Evolutionary conservation across 2,888 invertebrate genomes (phyloP).

Genomic region (Lacanobia oleracea): DNA sequence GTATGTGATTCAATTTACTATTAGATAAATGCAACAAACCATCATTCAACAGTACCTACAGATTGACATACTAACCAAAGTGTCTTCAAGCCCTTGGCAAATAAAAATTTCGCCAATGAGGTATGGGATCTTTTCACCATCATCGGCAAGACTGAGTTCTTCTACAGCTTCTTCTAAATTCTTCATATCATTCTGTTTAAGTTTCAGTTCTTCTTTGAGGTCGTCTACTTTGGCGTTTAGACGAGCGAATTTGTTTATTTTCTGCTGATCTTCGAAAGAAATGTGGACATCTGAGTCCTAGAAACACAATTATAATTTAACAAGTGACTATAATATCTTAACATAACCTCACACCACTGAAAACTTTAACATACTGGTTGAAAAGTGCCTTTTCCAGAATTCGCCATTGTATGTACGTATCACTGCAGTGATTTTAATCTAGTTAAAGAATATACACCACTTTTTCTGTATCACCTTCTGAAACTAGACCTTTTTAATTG

Average conservation of each 20-base stretch:
- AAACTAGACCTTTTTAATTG: neutral
- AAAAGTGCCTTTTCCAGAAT: conserved; percentile 92
- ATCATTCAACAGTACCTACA: neutral
- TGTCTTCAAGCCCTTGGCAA: conserved; percentile 94
- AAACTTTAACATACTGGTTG: conserved; percentile 91
- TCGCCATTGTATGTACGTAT: conserved; percentile 74
- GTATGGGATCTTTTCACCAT: conserved; percentile 94
- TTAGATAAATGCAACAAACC: neutral
- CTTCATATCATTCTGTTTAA: conserved; percentile 97
- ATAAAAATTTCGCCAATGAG: conserved; percentile 97
- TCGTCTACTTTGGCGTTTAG: conserved; percentile 98
- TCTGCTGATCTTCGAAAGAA: conserved; percentile 98
- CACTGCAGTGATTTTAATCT: neutral
- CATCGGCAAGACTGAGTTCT: conserved; percentile 95
- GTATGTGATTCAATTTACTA: no score
- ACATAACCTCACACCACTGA: conserved; percentile 50
- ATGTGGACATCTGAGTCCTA: conserved; percentile 98
- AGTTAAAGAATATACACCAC: neutral
- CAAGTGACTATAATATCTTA: conserved; percentile 3
- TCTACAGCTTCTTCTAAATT: conserved; percentile 98
- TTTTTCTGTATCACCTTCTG: neutral
- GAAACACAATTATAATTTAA: conserved; percentile 51
- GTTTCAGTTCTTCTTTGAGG: conserved; percentile 95
- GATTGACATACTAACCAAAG: conserved; percentile 90
- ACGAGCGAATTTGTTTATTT: conserved; percentile 98